Base-by-base conservation (phyloP, 2,888 invertebrate genomes). In the Lapara coniferarum region DNA sequence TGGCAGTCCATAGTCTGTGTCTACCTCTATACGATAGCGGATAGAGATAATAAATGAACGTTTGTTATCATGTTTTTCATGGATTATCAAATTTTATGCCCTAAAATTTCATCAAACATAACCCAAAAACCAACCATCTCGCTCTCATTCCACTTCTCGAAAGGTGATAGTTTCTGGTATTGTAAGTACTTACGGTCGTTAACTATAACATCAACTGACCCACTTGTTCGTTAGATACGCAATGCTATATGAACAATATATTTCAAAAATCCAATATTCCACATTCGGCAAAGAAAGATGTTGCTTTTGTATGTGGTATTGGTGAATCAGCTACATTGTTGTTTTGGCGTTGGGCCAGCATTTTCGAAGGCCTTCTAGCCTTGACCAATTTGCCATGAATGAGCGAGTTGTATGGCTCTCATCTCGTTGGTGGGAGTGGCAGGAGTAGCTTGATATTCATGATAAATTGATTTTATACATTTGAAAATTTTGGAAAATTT, bases 311-410 rank as follows among this genome's bases (percentile, higher is more conserved):
- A 56, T 57, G 30, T 14, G 16, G 10, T 46, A 19, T 49, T 63
- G 49, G 46, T 16, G 49, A 19, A 63, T 13, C 19, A 13, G 25
- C 19, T 19, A 19, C 10, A 59, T 59, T 56, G n/a, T 59, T 46
- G 44, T 44, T 59, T 49, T 63, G 63, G 63, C 46, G 19, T 46
- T 19, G 10, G 10, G 63, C 63, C 63, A 63, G 10, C 59, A 63
- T 12, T 46, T 37, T 19, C 13, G 16, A 63, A 19, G 59, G 16
- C 46, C 59, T n/a, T 16, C 37, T 19, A 49, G 19, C 63, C 63
- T 46, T 63, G 63, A 63, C 63, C 63, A 46, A 49, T 7, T 46
- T 63, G 4, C 19, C 59, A 63, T 63, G 49, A 52, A 66, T 66
- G 37, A 37, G 66, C 30, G 52, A 30, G n/a, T 52, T 25, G 10